These are phyloP conservation scores for Dipodomys merriami DNA, from an alignment of 2,113 vertebrate genomes.

Conservation along the genomic window DNA sequence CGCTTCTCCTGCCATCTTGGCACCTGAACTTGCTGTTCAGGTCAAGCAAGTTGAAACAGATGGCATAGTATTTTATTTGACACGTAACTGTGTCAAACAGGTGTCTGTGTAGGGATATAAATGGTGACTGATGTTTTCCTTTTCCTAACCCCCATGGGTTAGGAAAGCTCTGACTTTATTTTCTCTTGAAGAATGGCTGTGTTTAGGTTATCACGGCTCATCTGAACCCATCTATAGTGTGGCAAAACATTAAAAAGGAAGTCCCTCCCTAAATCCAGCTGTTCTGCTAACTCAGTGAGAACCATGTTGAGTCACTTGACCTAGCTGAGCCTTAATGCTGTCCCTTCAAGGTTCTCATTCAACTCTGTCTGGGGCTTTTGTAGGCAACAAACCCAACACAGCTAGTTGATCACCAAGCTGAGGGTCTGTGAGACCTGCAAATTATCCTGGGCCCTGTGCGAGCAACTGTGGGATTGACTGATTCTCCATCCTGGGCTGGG, in stretches of 20 bases:
- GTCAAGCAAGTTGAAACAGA: conserved; percentile 37
- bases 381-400: background rate
- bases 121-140: background rate
- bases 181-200: conserved; percentile 13
- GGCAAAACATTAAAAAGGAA: background rate
- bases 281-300: background rate
- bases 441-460: background rate
- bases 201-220: background rate
- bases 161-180: background rate
- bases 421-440: background rate
- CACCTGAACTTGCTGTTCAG: conserved; percentile 44
- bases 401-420: background rate
- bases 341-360: background rate
- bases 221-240: background rate
- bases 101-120: conserved; percentile 20
- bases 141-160: background rate
- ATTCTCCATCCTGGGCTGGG: background rate
- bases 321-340: background rate
- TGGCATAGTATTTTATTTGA: background rate
- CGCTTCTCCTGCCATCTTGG: background rate
- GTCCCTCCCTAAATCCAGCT: background rate
- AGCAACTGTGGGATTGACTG: background rate
- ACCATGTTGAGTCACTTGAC: background rate
- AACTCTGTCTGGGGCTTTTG: background rate
- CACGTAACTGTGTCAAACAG: background rate